phyloP scores from a whole-genome alignment of 1,140 invertebrate species.

The Listronotus oregonensis region DNA sequence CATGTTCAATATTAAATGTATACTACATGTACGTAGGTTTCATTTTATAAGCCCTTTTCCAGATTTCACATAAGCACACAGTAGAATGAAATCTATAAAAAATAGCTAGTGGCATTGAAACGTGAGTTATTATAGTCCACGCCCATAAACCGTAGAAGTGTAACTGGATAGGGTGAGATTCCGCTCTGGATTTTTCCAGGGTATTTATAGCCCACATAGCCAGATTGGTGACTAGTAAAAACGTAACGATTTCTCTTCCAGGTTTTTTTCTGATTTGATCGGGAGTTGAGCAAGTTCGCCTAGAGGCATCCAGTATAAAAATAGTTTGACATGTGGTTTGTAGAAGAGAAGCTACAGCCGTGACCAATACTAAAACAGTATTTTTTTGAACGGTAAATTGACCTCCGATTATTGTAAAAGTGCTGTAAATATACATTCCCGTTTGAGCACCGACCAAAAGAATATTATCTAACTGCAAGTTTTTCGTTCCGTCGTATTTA shows the following conservation, averaged over 20 bases:
- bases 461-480: conserved; percentile 91
- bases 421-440: conserved; percentile 92
- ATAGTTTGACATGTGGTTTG: conserved; percentile 92
- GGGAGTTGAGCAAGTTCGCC: conserved; percentile 74
- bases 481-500: conserved; percentile 80
- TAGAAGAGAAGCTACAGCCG: conserved; percentile 77
- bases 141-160: conserved; percentile 93
- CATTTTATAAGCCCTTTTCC: conserved; percentile 95
- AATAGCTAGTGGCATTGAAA: conserved; percentile 93
- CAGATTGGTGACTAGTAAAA: conserved; percentile 86
- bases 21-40: conserved; percentile 83
- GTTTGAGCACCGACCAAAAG: conserved; percentile 90
- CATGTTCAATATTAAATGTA: not conserved
- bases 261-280: conserved; percentile 84
- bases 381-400: conserved; percentile 84
- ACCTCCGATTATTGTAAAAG: conserved; percentile 90
- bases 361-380: conserved; percentile 81
- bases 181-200: conserved; percentile 85
- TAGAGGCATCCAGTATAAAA: conserved; percentile 92
- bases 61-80: conserved; percentile 96
- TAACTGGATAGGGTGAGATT: conserved; percentile 89
- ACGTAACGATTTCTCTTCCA: conserved; percentile 87
- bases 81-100: conserved; percentile 96
- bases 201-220: conserved; percentile 96
- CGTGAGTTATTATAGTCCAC: conserved; percentile 94